Evolutionary conservation across 2,888 invertebrate species (phyloP), one percentile per base, ranked within the genome.

Genomic region (Diabrotica balteata): DNA sequence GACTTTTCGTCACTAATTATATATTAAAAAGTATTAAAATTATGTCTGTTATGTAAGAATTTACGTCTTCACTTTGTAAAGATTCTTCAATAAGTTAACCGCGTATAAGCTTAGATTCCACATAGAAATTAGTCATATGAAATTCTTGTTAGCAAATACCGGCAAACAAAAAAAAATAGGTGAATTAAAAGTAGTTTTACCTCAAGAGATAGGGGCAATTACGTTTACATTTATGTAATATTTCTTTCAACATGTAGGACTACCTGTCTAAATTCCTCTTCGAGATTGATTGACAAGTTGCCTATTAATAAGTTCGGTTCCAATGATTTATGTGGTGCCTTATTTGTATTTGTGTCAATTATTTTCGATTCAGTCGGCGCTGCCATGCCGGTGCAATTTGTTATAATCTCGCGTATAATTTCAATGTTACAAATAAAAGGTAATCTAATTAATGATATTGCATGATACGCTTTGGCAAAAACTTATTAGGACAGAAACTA

Each of bases 301-400:
- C 52, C 63, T 51, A 49, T 63, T 63, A 63, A 63, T 17, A 63
- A 63, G 50, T 53, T 55, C 44, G 44, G 43, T 44, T 44, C 50
- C 11, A 63, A 58, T 63, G 55, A 63, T 63, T 63, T 63, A 63
- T 55, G 32, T 58, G 57, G 63, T 58, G 58, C 55, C 58, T 63
- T 63, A 63, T 63, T 63, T 63, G 63, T 63, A 63, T 63, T 63
- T 63, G 58, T 63, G 55, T 63, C 63, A 58, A 63, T 63, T 63
- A 63, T 63, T 63, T 63, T 63, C 54, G 54, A 46, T 54, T 54
- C 54, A 49, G 53, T 55, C 11, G n/a, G 44, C 44, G 55, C 32
- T 49, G 54, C 42, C 10, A 22, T 32, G 32, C 32, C 32, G 32
- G 32, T 32, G 45, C 22, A 52, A 61, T 61, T 61, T 61, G 61